Evolutionary conservation across 2,797 vertebrate genomes (phyloP).

Genomic region (Lacerta viridis): DNA sequence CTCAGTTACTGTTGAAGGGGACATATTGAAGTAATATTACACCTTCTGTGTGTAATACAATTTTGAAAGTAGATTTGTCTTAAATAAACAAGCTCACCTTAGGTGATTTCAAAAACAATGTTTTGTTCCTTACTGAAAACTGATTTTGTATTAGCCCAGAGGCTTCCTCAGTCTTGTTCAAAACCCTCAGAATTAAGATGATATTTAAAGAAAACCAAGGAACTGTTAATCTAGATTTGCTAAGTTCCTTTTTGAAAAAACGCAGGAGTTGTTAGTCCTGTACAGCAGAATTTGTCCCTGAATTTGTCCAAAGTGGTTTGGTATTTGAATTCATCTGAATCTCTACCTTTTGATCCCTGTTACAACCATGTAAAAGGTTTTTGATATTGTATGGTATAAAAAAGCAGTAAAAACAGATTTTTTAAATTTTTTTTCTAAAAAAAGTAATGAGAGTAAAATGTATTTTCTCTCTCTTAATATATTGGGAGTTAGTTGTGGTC

Average conservation of each 20-base stretch:
- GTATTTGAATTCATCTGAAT: too few relatives aligned
- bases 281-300: neutral
- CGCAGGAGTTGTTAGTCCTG: neutral
- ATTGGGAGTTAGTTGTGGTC: too few relatives aligned
- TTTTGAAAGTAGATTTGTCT: neutral
- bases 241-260: constrained; percentile 4
- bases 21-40: neutral
- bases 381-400: too few relatives aligned
- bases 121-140: constrained; percentile 50
- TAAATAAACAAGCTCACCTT: constrained; percentile 34
- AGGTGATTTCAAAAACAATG: constrained; percentile 62
- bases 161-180: constrained; percentile 38
- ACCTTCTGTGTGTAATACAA: neutral
- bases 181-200: constrained; percentile 50
- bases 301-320: too few relatives aligned
- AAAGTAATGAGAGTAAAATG: too few relatives aligned
- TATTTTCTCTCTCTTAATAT: too few relatives aligned
- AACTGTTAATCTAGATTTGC: neutral
- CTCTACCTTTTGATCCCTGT: too few relatives aligned
- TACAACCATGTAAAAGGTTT: too few relatives aligned
- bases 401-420: too few relatives aligned
- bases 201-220: constrained; percentile 39
- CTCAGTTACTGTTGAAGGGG: neutral
- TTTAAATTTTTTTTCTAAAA: too few relatives aligned
- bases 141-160: constrained; percentile 24